phyloP scores from a whole-genome alignment of 2,113 vertebrate genomes.

The Bolborhynchus lineola region DNA sequence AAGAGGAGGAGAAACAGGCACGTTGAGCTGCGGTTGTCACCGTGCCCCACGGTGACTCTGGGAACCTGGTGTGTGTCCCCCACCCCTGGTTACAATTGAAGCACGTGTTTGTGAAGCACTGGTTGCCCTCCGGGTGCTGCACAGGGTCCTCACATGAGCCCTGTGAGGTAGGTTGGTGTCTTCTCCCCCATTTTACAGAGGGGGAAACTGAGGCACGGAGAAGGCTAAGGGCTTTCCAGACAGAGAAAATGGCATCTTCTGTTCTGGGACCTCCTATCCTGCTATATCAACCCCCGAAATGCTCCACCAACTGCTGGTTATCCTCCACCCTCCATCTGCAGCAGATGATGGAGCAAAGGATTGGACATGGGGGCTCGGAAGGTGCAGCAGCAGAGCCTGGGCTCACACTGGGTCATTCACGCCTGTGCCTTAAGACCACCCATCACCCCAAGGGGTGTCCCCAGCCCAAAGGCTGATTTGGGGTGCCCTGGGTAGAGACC shows the following conservation, averaged over 20 bases:
- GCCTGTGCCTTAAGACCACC: neutral
- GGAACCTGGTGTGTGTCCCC: neutral
- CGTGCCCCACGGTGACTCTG: rapidly evolving
- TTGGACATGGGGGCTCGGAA: neutral
- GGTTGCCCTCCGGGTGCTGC: neutral
- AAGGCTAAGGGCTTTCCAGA: neutral
- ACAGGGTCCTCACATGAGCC: neutral
- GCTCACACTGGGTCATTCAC: neutral
- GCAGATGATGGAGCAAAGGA: neutral
- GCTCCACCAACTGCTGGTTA: neutral
- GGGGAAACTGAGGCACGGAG: slow-evolving; percentile 20
- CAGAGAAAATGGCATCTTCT: neutral
- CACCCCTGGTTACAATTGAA: neutral
- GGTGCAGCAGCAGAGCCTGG: neutral
- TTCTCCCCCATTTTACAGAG: neutral
- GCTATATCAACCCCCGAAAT: neutral
- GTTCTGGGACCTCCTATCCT: neutral
- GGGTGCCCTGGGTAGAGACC: neutral
- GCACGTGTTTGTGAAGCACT: neutral
- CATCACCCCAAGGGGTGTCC: neutral
- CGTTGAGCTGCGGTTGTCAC: rapidly evolving
- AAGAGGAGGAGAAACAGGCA: neutral
- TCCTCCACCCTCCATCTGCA: neutral
- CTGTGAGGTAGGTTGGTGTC: slow-evolving; percentile 8
- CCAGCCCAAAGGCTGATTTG: neutral